These are phyloP conservation scores for Eulemur mongoz DNA, from an alignment of 2,797 vertebrate genomes.

Conservation along the genomic window DNA sequence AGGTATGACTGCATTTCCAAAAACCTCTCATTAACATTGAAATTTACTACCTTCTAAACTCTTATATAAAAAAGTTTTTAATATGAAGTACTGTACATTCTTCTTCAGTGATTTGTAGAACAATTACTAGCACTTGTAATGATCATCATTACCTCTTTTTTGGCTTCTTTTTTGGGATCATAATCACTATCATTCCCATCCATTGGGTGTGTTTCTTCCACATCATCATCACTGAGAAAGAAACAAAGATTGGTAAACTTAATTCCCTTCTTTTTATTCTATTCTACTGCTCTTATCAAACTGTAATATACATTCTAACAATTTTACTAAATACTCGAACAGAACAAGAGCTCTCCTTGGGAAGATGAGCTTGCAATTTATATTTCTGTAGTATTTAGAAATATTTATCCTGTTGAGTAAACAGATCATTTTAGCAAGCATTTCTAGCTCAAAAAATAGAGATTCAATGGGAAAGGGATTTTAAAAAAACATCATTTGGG, in stretches of 20 bases:
- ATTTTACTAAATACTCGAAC: not conserved
- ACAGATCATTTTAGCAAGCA: conserved; percentile 7
- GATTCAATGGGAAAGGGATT: not conserved
- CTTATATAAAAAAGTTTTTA: not conserved
- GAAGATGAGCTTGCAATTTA: not conserved
- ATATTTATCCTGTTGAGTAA: not conserved
- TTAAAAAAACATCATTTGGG: conserved; percentile 5
- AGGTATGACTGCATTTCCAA: not conserved
- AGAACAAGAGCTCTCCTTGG: not conserved
- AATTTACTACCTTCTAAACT: not conserved
- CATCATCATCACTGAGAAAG: conserved; percentile 93
- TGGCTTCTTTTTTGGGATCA: conserved; percentile 96
- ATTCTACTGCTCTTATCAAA: conserved; percentile 6
- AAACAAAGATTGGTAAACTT: conserved; percentile 73
- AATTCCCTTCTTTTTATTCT: conserved; percentile 35
- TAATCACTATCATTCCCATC: conserved; percentile 98
- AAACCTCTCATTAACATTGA: not conserved
- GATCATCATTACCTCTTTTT: conserved; percentile 93
- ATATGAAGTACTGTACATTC: not conserved
- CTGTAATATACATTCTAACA: not conserved
- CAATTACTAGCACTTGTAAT: conserved; percentile 62
- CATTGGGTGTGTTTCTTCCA: conserved; percentile 94
- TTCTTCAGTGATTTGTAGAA: not conserved
- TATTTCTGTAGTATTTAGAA: conserved; percentile 9
- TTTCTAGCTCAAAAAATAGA: conserved; percentile 35